Percentiles rank a stretch among this genome's conserved stretches.
Conservation (phyloP, 2,888 invertebrate genomes). For the Koerneria pararmatus region DNA sequence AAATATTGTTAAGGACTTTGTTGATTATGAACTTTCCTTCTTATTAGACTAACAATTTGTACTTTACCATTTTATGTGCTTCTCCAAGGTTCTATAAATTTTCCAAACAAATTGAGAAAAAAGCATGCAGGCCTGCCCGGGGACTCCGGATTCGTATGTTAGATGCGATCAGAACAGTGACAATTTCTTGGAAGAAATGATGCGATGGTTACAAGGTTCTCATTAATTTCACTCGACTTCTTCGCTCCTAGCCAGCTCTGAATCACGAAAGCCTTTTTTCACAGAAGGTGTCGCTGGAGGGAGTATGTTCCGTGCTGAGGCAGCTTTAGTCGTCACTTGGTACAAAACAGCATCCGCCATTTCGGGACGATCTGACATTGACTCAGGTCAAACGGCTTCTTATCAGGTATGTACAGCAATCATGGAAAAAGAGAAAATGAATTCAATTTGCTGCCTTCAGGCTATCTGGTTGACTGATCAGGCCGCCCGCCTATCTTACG, state of each 20-base stretch:
- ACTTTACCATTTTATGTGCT: too few relatives aligned
- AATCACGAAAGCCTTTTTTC: conserved; percentile 58
- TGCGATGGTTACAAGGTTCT: conserved; percentile 49
- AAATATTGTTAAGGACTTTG: too few relatives aligned
- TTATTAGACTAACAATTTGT: too few relatives aligned
- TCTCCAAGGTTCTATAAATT: too few relatives aligned
- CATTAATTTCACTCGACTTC: too few relatives aligned
- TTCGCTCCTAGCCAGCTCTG: background rate
- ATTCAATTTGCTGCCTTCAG: too few relatives aligned
- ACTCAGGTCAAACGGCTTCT: conserved; percentile 75
- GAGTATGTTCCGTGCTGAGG: conserved; percentile 83
- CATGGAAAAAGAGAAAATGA: background rate
- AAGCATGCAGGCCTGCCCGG: conserved; percentile 55
- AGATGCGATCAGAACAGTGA: conserved; percentile 51
- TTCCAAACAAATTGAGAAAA: too few relatives aligned
- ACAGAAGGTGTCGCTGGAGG: conserved; percentile 82
- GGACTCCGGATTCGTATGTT: conserved; percentile 52
- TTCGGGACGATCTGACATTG: conserved; percentile 55
- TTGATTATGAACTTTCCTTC: too few relatives aligned
- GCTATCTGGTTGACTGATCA: conserved; percentile 71
- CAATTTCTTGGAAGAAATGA: conserved; percentile 58
- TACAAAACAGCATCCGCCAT: conserved; percentile 76
- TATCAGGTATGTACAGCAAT: conserved; percentile 73
- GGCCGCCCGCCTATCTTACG: conserved; percentile 88
- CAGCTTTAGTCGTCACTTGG: conserved; percentile 87